These are phyloP conservation scores for Acrocephalus arundinaceus DNA, from an alignment of 2,113 vertebrate genomes.

Conservation along the genomic window DNA sequence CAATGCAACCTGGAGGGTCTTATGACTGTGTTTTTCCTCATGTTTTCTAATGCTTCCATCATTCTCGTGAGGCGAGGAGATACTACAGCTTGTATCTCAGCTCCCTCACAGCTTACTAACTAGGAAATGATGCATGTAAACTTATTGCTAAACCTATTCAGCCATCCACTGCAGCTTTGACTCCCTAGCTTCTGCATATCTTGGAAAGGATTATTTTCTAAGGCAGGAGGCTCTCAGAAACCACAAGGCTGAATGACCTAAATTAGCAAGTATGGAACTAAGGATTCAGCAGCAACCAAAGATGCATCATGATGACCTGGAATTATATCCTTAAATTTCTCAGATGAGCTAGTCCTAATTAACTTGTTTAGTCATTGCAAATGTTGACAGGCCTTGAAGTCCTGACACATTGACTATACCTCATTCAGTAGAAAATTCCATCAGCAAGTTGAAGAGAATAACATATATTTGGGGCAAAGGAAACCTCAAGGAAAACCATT, in stretches of 20 bases:
- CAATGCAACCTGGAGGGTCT: neutral
- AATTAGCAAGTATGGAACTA: neutral
- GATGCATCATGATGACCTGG: neutral
- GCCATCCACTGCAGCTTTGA: neutral
- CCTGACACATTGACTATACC: neutral
- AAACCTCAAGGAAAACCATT: neutral
- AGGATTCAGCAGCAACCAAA: neutral
- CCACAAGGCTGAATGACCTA: neutral
- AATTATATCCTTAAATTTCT: neutral
- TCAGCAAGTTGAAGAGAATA: neutral
- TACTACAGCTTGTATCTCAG: neutral
- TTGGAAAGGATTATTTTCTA: neutral
- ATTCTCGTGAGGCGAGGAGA: neutral
- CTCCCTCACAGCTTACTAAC: neutral
- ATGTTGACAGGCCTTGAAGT: neutral
- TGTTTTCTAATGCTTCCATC: neutral
- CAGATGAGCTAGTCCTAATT: neutral
- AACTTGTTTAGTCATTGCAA: neutral
- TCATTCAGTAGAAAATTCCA: neutral
- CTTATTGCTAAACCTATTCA: neutral
- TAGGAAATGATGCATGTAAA: neutral
- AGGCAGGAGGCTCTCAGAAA: neutral
- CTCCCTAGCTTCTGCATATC: neutral
- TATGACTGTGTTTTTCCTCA: neutral
- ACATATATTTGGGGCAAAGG: neutral